phyloP scores from a whole-genome alignment of 2,888 invertebrate species.

The Stenchaetothrips biformis region DNA sequence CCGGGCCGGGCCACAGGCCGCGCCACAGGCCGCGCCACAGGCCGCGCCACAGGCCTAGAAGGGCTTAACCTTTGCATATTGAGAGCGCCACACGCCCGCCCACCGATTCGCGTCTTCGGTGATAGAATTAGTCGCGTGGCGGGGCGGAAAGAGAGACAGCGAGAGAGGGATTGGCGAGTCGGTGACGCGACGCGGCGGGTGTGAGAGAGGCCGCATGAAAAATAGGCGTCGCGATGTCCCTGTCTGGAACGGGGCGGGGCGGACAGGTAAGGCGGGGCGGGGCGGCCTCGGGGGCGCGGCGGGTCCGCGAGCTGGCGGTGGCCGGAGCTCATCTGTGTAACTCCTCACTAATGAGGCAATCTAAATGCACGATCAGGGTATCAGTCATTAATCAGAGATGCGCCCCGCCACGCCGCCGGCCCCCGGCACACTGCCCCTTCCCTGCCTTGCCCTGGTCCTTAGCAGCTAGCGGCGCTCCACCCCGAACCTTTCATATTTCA shows the following conservation, averaged over 20 bases:
- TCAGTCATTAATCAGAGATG: slow-evolving; percentile 37
- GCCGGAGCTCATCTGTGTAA: slow-evolving; percentile 22
- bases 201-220: neutral
- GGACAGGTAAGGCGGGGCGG: neutral
- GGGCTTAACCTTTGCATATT: slow-evolving; percentile 24
- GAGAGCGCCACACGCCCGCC: neutral
- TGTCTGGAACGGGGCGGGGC: neutral
- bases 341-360: slow-evolving; percentile 36
- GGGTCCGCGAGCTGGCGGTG: neutral
- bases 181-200: neutral
- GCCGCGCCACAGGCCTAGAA: neutral
- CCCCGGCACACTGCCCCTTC: neutral
- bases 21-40: neutral
- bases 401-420: neutral
- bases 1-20: neutral
- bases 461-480: neutral
- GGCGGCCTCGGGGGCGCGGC: too few species aligned
- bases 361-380: slow-evolving; percentile 37
- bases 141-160: neutral
- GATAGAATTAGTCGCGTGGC: neutral
- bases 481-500: slow-evolving; percentile 12
- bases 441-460: neutral
- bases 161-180: too few species aligned
- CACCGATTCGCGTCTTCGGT: too few species aligned
- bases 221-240: neutral